Evolutionary conservation across 2,797 vertebrate genomes (phyloP), one percentile per base, ranked within the genome.

Genomic region (Clarias pachynema): DNA sequence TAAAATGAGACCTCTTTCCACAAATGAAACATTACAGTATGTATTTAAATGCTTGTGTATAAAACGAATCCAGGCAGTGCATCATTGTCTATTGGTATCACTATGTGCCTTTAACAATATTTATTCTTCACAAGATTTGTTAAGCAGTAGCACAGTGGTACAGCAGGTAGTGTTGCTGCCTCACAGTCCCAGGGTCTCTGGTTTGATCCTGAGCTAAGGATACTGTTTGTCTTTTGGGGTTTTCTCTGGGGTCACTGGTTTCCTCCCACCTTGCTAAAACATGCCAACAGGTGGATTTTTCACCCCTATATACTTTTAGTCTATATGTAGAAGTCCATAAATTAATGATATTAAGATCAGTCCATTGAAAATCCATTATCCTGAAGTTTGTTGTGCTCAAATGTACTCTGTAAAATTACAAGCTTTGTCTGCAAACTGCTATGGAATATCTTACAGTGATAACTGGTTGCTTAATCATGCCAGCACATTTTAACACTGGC

Each of bases 381-480:
- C 15, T 65, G 4, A 40, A 65, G 24, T 79, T 79, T 79, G 20
- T 69, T 63, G 29, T 31, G 12, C 18, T 49, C 26, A 49, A 29
- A 69, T 62, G 44, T 29, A n/a, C 31, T 63, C 56, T 53, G 77
- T 29, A 60, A 15, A 80, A 18, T 57, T 31, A 69, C 14, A 29
- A 79, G 34, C 65, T 34, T 53, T 79, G 63, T 66, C 16, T 57
- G 5, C 29, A 66, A 37, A 81, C 15, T 59, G 10, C 16, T 59
- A 65, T 10, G 60, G 62, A 44, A 68, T 79, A 81, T 29, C 20
- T 81, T 24, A 57, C 24, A 22, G 37, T 8, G 34, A 24, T 59
- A n/a, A 49, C 3, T 62, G 24, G 12, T 40, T 0, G 69, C 84
- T 70, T 24, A 87, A 81, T 86, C 88, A 87, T 84, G 82, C 74